Base-by-base conservation (phyloP, 2,888 invertebrate genomes). In the Scaptomyza flava region DNA sequence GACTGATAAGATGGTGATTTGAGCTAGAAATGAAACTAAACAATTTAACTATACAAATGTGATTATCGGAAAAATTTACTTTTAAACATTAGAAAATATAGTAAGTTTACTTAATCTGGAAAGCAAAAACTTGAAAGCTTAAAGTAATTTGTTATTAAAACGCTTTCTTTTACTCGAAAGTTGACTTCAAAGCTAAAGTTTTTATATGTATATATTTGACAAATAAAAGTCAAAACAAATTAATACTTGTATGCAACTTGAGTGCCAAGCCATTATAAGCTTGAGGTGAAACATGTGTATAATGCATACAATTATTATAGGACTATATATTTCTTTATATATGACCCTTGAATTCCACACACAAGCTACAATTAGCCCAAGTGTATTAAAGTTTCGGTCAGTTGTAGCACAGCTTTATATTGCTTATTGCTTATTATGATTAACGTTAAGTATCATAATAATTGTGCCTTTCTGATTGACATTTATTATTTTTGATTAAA, bases 1-100 rank as follows among this genome's bases (percentile, higher is more conserved):
- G n/a, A 34, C 33, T 68, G 83, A 85, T 82, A 85, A 83, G 80
- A 66, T 74, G 62, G 64, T 62, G 58, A 51, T 64, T 30, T 41
- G 41, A 58, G 54, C 38, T 34, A n/a, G 6, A 12, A n/a, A 34
- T 34, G 3, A 34, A 12, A 12, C 34, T 34, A 12, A 34, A 34
- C 12, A 34, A 23, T 23, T 23, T 23, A 3, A 23, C 23, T 23
- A 23, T 4, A 23, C 23, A 23, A 23, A 4, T 23, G 2, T 23
- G 23, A 23, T 2, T 23, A 2, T 23, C 4, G 23, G 23, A 23
- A 23, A 23, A 23, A 23, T 23, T 3, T 23, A 23, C 23, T 23
- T 23, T n/a, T n/a, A n/a, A 17, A 1, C 1, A 17, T 1, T 17
- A 17, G 17, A 17, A 17, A 17, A 17, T 17, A 17, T 17, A 17